Evolutionary conservation across 2,888 invertebrate species (phyloP), one percentile per base, ranked within the genome.

Genomic region (Luffia ferchaultella): DNA sequence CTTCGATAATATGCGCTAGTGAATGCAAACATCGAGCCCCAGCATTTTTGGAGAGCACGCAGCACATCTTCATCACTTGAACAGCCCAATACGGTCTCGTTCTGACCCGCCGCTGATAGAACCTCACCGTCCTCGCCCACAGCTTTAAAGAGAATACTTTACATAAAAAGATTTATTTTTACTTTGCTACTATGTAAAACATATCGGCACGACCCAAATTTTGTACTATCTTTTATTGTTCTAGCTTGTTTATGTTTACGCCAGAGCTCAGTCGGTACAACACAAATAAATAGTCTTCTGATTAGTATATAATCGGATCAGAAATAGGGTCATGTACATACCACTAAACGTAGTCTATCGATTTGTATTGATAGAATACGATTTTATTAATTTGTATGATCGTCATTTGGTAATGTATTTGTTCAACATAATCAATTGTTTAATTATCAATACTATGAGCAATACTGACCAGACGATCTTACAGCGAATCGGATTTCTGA

Each of bases 61-160:
- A 88, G 53, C 9, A 92, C 73, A 50, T 87, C 83, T 0, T 70
- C 73, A 42, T 76, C 68, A 1, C 82, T 85, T 41, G 66, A 67
- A 49, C 92, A 88, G 0, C 93, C 92, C 2, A 95, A 77, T 54
- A 89, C 87, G 0, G 93, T 93, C 53, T 90, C 89, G 73, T 95
- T 92, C 76, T 95, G 95, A 1, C 95, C 95, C 0, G 95, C 95
- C 2, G 92, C 90, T 0, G 93, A 94, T 12, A 92, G 74, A 47
- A 92, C 92, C 53, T 89, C 88, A 5, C 90, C 89, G 68, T 95
- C 95, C 76, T 95, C 95, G 2, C 90, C 90, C 44, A 92, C 86
- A 15, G 91, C 93, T 66, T 42, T 3, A 20, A 82, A 80, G 50
- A 45, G 44, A 55, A 45, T 43, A 12, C 18, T 40, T 41, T 40